Evolutionary conservation across 2,888 invertebrate genomes (phyloP).

Genomic region (Caenorhabditis doughertyi): DNA sequence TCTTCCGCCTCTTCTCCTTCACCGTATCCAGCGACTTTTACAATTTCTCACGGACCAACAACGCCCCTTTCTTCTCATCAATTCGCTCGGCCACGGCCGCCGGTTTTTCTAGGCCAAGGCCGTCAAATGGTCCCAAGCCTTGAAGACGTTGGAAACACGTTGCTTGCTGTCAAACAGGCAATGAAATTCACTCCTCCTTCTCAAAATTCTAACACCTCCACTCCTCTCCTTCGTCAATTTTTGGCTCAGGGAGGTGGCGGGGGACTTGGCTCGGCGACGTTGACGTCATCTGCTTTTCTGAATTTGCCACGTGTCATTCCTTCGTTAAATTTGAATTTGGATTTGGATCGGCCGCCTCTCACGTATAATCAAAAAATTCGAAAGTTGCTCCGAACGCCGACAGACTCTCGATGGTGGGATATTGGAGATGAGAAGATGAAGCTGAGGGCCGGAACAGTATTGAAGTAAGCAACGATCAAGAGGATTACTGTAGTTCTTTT

Average conservation of each 20-base stretch:
- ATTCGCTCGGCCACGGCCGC: not conserved
- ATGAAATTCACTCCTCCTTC: not conserved
- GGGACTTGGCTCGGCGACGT: not conserved
- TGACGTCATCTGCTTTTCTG: not conserved
- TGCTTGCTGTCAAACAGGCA: conserved; percentile 43
- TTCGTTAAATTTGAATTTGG: too few species aligned
- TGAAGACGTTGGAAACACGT: conserved; percentile 37
- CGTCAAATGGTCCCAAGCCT: not conserved
- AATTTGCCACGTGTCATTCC: not conserved
- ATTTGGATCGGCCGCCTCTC: not conserved
- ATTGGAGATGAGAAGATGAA: conserved; percentile 12
- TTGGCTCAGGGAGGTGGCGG: not conserved
- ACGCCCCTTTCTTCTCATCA: too few species aligned
- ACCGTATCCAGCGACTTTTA: not conserved
- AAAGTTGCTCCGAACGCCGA: conserved; percentile 14
- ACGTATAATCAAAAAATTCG: not conserved
- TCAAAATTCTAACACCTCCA: not conserved
- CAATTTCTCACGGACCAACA: not conserved
- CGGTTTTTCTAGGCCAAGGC: not conserved
- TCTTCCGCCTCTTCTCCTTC: not conserved
- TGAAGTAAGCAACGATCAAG: conserved; percentile 44
- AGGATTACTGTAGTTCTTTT: not conserved
- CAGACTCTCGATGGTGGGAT: conserved; percentile 50
- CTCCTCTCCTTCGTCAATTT: not conserved
- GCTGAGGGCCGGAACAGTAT: conserved; percentile 15